These are phyloP conservation scores for Catalaphyllia jardinei DNA, from an alignment of 64 coral and sea anemone species.

Conservation along the genomic window DNA sequence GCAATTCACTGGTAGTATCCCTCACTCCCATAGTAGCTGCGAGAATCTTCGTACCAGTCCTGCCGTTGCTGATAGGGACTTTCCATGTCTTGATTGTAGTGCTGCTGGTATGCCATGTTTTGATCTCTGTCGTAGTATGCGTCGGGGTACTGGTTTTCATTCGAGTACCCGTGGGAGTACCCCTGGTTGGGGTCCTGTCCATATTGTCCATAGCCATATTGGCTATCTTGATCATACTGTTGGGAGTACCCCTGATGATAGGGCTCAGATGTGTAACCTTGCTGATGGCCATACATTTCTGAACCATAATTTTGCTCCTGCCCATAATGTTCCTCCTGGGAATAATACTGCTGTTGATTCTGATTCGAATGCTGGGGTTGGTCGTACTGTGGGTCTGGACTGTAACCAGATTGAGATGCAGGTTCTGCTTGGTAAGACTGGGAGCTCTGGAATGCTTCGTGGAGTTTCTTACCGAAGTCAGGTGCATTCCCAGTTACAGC, in stretches of 20 bases:
- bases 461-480: constrained; percentile 33
- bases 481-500: constrained; percentile 28
- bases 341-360: constrained; percentile 45
- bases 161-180: constrained; percentile 40
- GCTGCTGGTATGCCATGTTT: constrained; percentile 25
- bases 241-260: constrained; percentile 37
- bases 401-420: background rate
- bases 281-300: constrained; percentile 67
- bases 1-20: constrained; percentile 21
- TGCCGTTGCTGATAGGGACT: constrained; percentile 4
- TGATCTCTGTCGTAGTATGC: constrained; percentile 14
- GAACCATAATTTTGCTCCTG: constrained; percentile 55
- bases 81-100: constrained; percentile 16
- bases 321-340: constrained; percentile 41
- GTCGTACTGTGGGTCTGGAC: background rate
- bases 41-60: constrained; percentile 17
- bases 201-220: constrained; percentile 59
- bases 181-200: constrained; percentile 36
- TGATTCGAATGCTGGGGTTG: background rate
- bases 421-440: background rate
- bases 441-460: constrained; percentile 25
- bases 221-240: constrained; percentile 48
- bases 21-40: constrained; percentile 9
- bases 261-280: constrained; percentile 63
- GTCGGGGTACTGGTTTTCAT: constrained; percentile 41